A percentile compares a stretch with the other conserved stretches of the same genome.
Evolutionary conservation across 2,113 vertebrate genomes (phyloP).

Genomic region (Pelobates fuscus): DNA sequence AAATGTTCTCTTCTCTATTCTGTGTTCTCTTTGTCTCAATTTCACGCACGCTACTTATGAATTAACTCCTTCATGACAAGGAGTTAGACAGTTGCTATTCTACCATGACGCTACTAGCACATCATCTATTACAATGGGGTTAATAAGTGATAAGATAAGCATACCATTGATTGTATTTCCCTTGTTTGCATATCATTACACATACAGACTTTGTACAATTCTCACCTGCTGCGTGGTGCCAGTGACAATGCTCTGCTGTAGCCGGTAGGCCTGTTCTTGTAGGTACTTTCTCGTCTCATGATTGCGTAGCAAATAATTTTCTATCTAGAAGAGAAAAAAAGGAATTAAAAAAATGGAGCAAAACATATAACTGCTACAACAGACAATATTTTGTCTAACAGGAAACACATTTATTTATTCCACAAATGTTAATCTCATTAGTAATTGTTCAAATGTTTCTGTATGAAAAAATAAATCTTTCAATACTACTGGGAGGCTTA

Average conservation of each 20-base stretch:
- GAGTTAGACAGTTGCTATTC: too few relatives aligned
- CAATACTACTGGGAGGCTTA: neutral
- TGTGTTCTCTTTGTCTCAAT: neutral
- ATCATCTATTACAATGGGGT: too few relatives aligned
- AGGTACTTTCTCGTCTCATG: constrained; percentile 93
- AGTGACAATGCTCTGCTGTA: constrained; percentile 95
- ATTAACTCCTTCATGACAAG: neutral
- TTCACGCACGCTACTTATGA: neutral
- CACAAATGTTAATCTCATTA: neutral
- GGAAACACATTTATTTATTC: neutral
- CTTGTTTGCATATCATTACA: neutral
- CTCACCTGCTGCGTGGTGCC: constrained; percentile 94
- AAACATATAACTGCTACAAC: neutral
- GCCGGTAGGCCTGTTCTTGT: constrained; percentile 92
- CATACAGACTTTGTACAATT: neutral
- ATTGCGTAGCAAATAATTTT: constrained; percentile 94
- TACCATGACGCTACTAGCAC: too few relatives aligned
- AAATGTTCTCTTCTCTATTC: neutral
- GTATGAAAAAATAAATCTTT: neutral
- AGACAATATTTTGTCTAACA: neutral
- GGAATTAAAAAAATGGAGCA: neutral
- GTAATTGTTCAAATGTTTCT: neutral
- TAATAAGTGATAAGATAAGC: neutral
- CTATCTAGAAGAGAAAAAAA: constrained; percentile 78
- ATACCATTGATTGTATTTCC: neutral